Conservation (phyloP, 1,140 invertebrate species). For the Amyelois transitella region DNA sequence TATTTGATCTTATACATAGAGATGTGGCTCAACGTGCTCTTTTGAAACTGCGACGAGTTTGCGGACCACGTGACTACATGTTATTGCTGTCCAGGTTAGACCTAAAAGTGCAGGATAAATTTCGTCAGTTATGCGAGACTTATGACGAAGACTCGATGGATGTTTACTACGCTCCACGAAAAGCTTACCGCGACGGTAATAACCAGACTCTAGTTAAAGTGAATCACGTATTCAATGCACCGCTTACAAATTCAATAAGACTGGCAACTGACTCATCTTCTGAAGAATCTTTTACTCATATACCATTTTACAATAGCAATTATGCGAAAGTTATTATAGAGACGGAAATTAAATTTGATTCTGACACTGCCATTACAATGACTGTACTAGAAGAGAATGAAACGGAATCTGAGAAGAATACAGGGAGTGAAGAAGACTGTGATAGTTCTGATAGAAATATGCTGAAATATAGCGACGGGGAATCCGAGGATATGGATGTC, state of each 20-base stretch:
- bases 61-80: constrained; percentile 79
- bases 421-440: constrained; percentile 69
- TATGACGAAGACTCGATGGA: constrained; percentile 75
- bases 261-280: constrained; percentile 60
- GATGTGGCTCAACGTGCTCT: constrained; percentile 81
- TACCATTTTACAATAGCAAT: constrained; percentile 50
- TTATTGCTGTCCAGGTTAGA: constrained; percentile 64
- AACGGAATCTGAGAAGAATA: constrained; percentile 57
- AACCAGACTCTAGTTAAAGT: constrained; percentile 46
- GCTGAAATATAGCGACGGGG: constrained; percentile 75
- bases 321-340: constrained; percentile 82
- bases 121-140: constrained; percentile 79
- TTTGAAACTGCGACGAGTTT: constrained; percentile 78
- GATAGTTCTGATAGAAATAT: constrained; percentile 66
- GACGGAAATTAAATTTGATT: constrained; percentile 86
- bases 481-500: constrained; percentile 73
- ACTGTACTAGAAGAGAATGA: constrained; percentile 83
- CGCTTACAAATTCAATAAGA: constrained; percentile 33
- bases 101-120: constrained; percentile 77
- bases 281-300: constrained; percentile 47
- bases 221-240: constrained; percentile 49
- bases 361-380: constrained; percentile 86
- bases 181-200: constrained; percentile 28
- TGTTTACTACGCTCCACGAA: constrained; percentile 60
- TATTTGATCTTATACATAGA: constrained; percentile 79